phyloP scores from a whole-genome alignment of 2,113 vertebrate species.

The Dermatemys mawii region DNA sequence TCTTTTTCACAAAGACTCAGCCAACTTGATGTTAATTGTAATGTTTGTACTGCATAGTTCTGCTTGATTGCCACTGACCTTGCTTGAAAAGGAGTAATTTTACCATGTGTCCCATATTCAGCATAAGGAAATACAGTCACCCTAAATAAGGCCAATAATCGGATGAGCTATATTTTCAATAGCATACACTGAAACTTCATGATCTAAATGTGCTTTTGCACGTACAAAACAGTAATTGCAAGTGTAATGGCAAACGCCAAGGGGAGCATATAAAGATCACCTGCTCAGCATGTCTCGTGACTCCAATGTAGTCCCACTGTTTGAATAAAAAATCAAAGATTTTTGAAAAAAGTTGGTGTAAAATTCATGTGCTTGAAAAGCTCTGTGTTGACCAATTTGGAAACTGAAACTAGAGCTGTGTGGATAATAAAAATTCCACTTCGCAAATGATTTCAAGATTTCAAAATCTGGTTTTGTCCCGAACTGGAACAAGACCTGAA shows the following conservation, averaged over 20 bases:
- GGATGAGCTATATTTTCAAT: not conserved
- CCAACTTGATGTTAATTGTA: too few species aligned
- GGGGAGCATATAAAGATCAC: not conserved
- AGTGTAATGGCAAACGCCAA: not conserved
- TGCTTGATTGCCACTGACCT: too few species aligned
- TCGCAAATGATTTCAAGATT: not conserved
- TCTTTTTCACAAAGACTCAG: too few species aligned
- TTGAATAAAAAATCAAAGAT: not conserved
- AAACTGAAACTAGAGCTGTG: not conserved
- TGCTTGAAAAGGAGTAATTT: too few species aligned
- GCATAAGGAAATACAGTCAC: too few species aligned
- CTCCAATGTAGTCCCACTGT: not conserved
- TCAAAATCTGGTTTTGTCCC: not conserved
- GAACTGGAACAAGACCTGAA: not conserved
- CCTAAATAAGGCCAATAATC: too few species aligned
- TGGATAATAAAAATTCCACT: not conserved
- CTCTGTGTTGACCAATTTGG: fast-evolving
- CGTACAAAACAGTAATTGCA: fast-evolving
- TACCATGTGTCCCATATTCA: too few species aligned
- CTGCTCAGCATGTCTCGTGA: too few species aligned
- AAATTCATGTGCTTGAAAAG: not conserved
- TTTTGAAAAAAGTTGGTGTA: not conserved
- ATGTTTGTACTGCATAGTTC: too few species aligned
- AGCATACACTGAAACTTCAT: not conserved
- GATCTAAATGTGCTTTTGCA: not conserved